A percentile compares a stretch with the other conserved stretches of the same genome.
These are phyloP conservation scores for Alitta virens DNA, from an alignment of 2,888 invertebrate species.

Conservation along the genomic window DNA sequence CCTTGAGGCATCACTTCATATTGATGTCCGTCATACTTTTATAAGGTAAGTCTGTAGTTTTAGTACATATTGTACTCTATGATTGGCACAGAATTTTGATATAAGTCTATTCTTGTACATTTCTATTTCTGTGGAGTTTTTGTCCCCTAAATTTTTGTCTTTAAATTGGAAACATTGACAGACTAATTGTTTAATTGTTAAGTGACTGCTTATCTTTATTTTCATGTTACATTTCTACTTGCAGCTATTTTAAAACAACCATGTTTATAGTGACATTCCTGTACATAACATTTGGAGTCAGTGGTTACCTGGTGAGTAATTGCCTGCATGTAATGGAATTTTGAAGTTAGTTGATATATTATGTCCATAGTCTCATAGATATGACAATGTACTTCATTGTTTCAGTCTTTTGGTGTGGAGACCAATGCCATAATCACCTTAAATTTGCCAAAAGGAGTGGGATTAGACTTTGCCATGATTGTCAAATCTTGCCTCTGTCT, in stretches of 20 bases:
- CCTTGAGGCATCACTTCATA: constrained; percentile 55
- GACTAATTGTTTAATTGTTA: no score
- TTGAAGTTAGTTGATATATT: no score
- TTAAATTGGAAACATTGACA: no score
- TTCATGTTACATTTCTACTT: constrained; percentile 19
- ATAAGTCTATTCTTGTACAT: not conserved
- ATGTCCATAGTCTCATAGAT: no score
- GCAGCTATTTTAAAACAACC: constrained; percentile 53
- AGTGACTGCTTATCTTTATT: no score
- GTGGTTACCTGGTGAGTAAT: constrained; percentile 56
- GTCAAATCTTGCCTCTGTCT: constrained; percentile 58
- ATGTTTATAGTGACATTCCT: constrained; percentile 54
- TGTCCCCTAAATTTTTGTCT: no score
- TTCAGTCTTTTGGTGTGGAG: constrained; percentile 55
- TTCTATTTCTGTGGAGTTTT: no score
- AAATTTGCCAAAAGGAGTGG: constrained; percentile 52
- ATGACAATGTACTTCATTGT: constrained; percentile 3
- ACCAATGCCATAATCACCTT: constrained; percentile 58
- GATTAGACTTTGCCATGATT: constrained; percentile 55
- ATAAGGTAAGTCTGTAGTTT: constrained; percentile 39
- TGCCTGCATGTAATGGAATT: no score
- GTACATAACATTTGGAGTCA: constrained; percentile 58
- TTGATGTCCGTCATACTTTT: constrained; percentile 51
- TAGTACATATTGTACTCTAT: not conserved
- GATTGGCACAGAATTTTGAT: not conserved